Conservation (phyloP, 2,888 invertebrate species). For the Eilema depressum region DNA sequence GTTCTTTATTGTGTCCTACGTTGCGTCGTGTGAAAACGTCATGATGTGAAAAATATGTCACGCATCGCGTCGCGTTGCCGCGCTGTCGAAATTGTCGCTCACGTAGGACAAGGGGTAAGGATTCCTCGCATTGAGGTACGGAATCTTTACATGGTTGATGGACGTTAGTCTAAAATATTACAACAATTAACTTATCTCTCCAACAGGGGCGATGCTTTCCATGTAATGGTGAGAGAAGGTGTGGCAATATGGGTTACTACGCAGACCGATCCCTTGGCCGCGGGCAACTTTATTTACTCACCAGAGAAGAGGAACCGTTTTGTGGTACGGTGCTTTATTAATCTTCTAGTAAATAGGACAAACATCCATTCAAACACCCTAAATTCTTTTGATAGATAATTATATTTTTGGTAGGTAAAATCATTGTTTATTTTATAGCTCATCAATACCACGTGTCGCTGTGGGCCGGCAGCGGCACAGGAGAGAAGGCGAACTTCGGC, state of each 20-base stretch:
- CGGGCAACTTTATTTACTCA: slow-evolving; percentile 95
- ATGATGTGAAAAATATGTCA: too few species aligned
- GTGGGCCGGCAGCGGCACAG: slow-evolving; percentile 88
- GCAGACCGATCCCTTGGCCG: slow-evolving; percentile 94
- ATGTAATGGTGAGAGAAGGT: slow-evolving; percentile 86
- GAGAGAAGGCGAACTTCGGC: slow-evolving; percentile 90
- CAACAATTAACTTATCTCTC: background rate
- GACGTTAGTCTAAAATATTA: background rate
- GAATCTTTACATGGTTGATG: background rate
- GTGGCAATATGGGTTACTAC: slow-evolving; percentile 98
- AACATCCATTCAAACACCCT: too few species aligned
- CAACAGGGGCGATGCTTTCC: slow-evolving; percentile 83
- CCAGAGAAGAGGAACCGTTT: slow-evolving; percentile 96
- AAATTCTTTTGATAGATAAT: too few species aligned
- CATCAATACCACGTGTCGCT: slow-evolving; percentile 95
- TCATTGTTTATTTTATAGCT: slow-evolving; percentile 79
- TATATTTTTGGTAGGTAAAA: background rate
- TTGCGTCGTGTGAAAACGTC: too few species aligned
- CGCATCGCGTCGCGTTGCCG: too few species aligned
- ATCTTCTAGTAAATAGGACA: too few species aligned
- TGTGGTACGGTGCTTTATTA: slow-evolving; percentile 88
- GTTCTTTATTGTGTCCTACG: too few species aligned
- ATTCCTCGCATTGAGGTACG: background rate
- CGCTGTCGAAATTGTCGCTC: too few species aligned
- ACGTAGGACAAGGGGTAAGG: too few species aligned